Evolutionary conservation across 2,888 invertebrate species (phyloP), one percentile per base, ranked within the genome.

Genomic region (Lasioglossum pauxillum): DNA sequence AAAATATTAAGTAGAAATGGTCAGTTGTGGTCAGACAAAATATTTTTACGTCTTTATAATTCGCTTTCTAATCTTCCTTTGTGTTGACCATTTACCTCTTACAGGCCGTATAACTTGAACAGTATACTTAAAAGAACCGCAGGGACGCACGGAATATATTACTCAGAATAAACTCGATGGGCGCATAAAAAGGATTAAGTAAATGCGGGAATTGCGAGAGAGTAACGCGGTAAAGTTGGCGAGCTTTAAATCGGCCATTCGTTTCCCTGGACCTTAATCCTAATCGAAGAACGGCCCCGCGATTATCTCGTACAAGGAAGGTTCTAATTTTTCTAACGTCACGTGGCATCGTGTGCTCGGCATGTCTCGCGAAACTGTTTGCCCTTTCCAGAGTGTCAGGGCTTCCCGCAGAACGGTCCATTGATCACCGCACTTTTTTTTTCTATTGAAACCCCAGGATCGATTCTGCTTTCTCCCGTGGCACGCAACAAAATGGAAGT

Each of bases 401-500:
- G n/a, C n/a, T n/a, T 46, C 46, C 31, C 31, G 31, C 16, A 12
- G 64, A 64, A 64, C 64, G 64, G 31, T 64, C 38, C 35, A 69
- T 38, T 69, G 69, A 69, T 69, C 69, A 38, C 19, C 8, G 10
- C 35, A 38, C 69, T 35, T 23, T 38, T 64, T 64, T 67, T 38
- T 64, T 67, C 31, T 67, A 38, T 69, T 35, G 69, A 69, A 69
- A 19, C 31, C 23, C 38, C 23, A 10, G 23, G 1, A 69, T 69
- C 69, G 38, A 69, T 69, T 38, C 38, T 69, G 69, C 69, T 69
- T 69, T 19, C 69, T 35, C 69, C 19, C 10, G 35, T 69, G 38
- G 69, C 35, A 73, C 46, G 38, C 73, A 73, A 38, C 16, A 73
- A 72, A 35, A 41, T 41, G 23, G 73, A 41, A 46, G n/a, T 14